A percentile compares a stretch with the other conserved stretches of the same genome.
These are phyloP conservation scores for Nothocercus julius DNA, from an alignment of 2,113 vertebrate species.

Conservation along the genomic window DNA sequence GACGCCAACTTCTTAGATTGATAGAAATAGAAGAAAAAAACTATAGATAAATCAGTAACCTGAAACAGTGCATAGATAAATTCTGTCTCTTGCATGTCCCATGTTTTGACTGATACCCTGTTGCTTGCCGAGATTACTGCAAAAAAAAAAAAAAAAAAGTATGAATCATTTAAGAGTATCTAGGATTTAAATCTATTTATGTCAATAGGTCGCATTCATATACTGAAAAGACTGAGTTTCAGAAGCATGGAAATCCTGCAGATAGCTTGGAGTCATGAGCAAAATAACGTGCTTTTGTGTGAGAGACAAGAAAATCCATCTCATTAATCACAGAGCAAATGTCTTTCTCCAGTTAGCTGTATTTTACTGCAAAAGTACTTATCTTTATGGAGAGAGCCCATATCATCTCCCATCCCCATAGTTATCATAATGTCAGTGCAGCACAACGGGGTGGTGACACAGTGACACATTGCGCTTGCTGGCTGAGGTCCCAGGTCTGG, in stretches of 20 bases:
- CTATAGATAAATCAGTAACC: slow-evolving; percentile 16
- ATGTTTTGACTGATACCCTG: slow-evolving; percentile 1
- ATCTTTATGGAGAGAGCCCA: background rate
- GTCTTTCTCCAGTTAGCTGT: background rate
- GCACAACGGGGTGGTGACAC: too few relatives aligned
- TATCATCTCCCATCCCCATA: background rate
- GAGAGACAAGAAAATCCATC: background rate
- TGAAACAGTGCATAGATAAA: background rate
- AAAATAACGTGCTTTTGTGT: background rate
- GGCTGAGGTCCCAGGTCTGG: background rate
- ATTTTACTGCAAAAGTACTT: background rate
- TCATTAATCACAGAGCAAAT: background rate
- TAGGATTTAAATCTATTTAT: background rate
- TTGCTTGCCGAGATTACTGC: too few relatives aligned
- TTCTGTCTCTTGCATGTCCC: background rate
- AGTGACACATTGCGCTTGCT: background rate
- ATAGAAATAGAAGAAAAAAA: slow-evolving; percentile 27
- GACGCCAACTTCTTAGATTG: background rate
- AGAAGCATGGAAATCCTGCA: background rate
- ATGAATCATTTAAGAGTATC: background rate
- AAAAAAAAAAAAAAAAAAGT: too few relatives aligned
- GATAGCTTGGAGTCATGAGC: background rate
- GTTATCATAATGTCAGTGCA: background rate
- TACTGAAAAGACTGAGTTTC: background rate
- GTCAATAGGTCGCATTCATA: background rate